Conservation (phyloP, 1,140 invertebrate genomes). For the Gryon sp. region DNA sequence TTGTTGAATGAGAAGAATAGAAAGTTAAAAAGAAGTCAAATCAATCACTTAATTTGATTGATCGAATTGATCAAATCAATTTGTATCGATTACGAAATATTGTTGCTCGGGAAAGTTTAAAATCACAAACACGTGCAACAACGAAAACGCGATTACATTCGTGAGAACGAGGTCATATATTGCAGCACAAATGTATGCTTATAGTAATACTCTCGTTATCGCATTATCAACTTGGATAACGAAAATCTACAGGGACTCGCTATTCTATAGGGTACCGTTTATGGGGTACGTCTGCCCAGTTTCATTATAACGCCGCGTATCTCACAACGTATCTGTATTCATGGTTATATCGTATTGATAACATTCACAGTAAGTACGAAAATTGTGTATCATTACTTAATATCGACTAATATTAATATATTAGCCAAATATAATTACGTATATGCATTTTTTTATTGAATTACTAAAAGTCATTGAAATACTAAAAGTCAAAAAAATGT, state of each 20-base stretch:
- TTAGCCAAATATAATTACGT: background rate
- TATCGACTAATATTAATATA: conserved; percentile 31
- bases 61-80: conserved; percentile 17
- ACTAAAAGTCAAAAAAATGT: no score
- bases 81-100: conserved; percentile 34
- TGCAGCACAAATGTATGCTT: conserved; percentile 54
- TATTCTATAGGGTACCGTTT: conserved; percentile 71
- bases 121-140: conserved; percentile 51
- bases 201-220: conserved; percentile 70
- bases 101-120: conserved; percentile 32
- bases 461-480: no score
- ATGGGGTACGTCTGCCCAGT: conserved; percentile 63
- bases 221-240: conserved; percentile 71
- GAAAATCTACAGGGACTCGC: conserved; percentile 64
- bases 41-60: conserved; percentile 11
- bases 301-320: conserved; percentile 70
- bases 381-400: conserved; percentile 73
- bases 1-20: no score
- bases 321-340: conserved; percentile 71
- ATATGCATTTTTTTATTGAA: background rate
- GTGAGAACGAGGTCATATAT: conserved; percentile 64
- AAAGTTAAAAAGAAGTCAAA: no score
- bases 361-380: conserved; percentile 70
- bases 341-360: conserved; percentile 68
- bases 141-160: conserved; percentile 60